Conservation (phyloP, 1,140 invertebrate species). For the Triops cancriformis region DNA sequence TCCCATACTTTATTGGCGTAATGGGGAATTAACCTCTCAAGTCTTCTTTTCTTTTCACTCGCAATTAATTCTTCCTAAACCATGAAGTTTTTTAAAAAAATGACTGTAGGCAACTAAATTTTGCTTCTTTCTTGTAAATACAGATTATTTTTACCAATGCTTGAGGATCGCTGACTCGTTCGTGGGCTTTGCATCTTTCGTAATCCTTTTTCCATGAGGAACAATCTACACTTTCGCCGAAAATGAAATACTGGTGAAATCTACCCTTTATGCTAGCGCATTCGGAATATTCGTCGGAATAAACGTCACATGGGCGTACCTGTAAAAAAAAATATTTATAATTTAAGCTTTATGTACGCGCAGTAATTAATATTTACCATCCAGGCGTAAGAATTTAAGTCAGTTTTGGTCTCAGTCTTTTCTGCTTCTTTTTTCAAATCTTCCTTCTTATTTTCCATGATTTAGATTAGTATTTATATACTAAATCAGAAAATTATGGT, state of each 20-base stretch:
- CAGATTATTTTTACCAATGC: slow-evolving; percentile 25
- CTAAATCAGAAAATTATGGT: too few species aligned
- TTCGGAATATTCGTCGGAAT: slow-evolving; percentile 68
- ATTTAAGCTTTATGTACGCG: neutral
- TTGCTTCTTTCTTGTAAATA: too few species aligned
- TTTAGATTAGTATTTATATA: neutral
- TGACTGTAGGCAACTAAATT: too few species aligned
- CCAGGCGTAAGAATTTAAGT: neutral
- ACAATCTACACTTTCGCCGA: slow-evolving; percentile 62
- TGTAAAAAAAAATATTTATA: slow-evolving; percentile 27
- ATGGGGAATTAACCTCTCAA: slow-evolving; percentile 53
- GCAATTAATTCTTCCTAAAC: slow-evolving; percentile 56
- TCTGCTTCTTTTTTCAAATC: neutral
- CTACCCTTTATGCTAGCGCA: slow-evolving; percentile 60
- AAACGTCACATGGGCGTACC: slow-evolving; percentile 54
- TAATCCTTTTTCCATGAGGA: slow-evolving; percentile 66
- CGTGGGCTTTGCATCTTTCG: slow-evolving; percentile 33
- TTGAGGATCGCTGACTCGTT: neutral
- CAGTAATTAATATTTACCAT: neutral
- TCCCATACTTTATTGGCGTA: slow-evolving; percentile 67
- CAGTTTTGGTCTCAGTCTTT: neutral
- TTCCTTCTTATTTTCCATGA: neutral
- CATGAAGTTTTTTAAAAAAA: slow-evolving; percentile 28
- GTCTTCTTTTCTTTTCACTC: slow-evolving; percentile 57
- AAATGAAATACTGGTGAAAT: slow-evolving; percentile 78